Percentiles rank a stretch among this genome's conserved stretches.
These are phyloP conservation scores for Timema cristinae DNA, from an alignment of 2,888 invertebrate species.

Conservation along the genomic window DNA sequence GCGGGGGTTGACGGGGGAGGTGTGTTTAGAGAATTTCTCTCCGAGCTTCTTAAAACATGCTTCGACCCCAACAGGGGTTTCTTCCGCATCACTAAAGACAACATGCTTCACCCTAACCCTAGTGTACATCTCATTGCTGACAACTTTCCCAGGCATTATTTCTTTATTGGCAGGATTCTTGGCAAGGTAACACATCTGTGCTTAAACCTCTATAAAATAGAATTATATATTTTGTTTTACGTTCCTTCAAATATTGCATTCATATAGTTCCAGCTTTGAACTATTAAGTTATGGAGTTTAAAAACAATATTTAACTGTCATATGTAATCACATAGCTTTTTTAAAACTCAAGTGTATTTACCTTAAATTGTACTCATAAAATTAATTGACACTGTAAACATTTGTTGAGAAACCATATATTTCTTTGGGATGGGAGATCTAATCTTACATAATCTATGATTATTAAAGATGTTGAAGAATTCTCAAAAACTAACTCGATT, in stretches of 20 bases:
- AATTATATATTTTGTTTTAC: neutral
- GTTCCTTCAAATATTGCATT: slow-evolving; percentile 28
- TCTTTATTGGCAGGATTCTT: slow-evolving; percentile 88
- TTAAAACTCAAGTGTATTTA: too few relatives aligned
- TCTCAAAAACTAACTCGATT: too few relatives aligned
- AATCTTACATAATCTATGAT: too few relatives aligned
- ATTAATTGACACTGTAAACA: too few relatives aligned
- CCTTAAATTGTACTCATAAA: too few relatives aligned
- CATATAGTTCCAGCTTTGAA: neutral
- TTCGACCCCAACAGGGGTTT: slow-evolving; percentile 97
- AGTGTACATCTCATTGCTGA: slow-evolving; percentile 81
- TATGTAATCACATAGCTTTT: neutral
- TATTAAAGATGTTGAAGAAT: too few relatives aligned
- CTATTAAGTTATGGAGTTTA: neutral
- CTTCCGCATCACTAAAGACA: slow-evolving; percentile 83
- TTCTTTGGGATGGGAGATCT: too few relatives aligned
- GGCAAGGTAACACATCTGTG: slow-evolving; percentile 67
- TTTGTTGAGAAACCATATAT: too few relatives aligned
- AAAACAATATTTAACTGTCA: neutral
- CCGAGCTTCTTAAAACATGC: slow-evolving; percentile 88
- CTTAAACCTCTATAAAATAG: neutral
- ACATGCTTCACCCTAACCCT: slow-evolving; percentile 94
- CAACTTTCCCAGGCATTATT: slow-evolving; percentile 86
- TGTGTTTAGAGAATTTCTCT: slow-evolving; percentile 91
- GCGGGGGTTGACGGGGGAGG: slow-evolving; percentile 98